Evolutionary conservation across 2,113 vertebrate genomes (phyloP).

Genomic region (Charina bottae): DNA sequence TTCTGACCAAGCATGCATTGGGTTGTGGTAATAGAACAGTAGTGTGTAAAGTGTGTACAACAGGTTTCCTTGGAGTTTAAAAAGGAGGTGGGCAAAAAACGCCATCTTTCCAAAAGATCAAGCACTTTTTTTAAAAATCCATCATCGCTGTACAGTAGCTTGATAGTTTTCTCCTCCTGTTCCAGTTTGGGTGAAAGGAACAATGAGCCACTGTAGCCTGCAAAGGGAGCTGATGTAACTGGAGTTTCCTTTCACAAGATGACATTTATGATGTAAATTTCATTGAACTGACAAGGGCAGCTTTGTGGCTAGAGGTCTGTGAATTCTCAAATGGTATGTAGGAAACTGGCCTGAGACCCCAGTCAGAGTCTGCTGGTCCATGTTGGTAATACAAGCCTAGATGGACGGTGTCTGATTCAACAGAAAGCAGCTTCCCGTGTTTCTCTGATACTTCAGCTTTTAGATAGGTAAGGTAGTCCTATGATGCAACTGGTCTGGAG

Average conservation of each 20-base stretch:
- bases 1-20: conserved; percentile 3
- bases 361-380: neutral
- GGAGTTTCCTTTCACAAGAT: conserved; percentile 20
- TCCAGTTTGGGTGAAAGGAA: conserved; percentile 45
- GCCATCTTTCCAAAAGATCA: neutral
- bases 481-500: neutral
- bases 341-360: neutral
- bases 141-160: neutral
- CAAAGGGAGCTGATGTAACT: conserved; percentile 25
- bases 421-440: neutral
- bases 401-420: neutral
- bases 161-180: conserved; percentile 38
- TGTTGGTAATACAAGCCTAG: neutral
- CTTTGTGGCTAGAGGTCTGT: conserved; percentile 41
- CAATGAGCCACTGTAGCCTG: conserved; percentile 51
- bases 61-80: neutral
- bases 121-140: neutral
- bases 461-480: neutral
- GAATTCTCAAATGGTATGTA: neutral
- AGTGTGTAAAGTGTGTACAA: neutral
- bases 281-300: conserved; percentile 41
- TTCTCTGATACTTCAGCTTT: neutral
- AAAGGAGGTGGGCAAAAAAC: neutral
- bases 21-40: neutral
- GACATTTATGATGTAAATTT: conserved; percentile 12